Conservation (phyloP, 2,113 vertebrate species). For the Pluvianellus socialis region DNA sequence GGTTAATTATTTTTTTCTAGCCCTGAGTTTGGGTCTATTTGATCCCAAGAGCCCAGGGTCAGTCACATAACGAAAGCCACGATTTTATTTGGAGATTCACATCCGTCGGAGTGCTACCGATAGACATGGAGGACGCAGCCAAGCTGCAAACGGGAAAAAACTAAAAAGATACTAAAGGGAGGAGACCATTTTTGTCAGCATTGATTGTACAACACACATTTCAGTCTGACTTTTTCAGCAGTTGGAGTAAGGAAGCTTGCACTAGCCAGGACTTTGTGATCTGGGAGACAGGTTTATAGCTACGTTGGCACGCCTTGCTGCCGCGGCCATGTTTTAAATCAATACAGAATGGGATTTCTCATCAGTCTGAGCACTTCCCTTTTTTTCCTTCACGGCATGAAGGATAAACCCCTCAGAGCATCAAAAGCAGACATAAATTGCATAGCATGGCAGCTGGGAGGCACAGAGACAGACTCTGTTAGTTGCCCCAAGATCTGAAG, state of each 20-base stretch:
- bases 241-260: neutral
- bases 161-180: neutral
- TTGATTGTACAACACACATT: neutral
- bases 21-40: neutral
- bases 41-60: neutral
- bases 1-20: neutral
- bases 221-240: neutral
- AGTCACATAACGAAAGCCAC: neutral
- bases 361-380: neutral
- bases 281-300: neutral
- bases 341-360: neutral
- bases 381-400: neutral
- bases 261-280: neutral
- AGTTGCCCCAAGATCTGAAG: neutral
- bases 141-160: neutral
- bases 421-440: neutral
- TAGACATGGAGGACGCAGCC: neutral
- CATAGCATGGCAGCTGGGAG: neutral
- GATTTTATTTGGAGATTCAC: neutral
- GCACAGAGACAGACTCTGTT: neutral
- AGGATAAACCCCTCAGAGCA: neutral
- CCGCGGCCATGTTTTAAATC: neutral
- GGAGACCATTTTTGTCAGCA: neutral
- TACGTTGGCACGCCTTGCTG: neutral
- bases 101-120: neutral